These are phyloP conservation scores for Zapus hudsonius DNA, from an alignment of 2,113 vertebrate genomes.

Conservation along the genomic window DNA sequence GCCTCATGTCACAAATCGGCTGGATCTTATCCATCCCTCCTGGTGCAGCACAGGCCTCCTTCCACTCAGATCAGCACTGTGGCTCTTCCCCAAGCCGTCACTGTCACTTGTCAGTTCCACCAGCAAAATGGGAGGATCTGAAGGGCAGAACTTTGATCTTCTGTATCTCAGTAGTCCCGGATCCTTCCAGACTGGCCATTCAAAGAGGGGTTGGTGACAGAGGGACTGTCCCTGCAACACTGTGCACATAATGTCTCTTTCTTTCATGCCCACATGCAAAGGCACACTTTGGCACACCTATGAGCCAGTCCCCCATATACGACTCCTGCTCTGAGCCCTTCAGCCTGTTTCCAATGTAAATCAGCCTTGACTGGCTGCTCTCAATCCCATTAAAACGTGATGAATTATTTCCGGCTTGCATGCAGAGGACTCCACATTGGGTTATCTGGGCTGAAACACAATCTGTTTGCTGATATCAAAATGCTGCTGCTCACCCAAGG, in stretches of 20 bases:
- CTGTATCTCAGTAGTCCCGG: not conserved
- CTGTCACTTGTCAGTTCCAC: not conserved
- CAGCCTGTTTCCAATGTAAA: not conserved
- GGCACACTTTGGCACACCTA: not conserved
- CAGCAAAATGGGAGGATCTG: not conserved
- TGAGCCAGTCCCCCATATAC: not conserved
- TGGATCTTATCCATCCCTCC: not conserved
- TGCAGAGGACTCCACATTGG: constrained; percentile 56
- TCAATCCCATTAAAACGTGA: constrained; percentile 74
- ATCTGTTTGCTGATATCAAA: constrained; percentile 84
- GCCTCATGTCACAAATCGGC: not conserved
- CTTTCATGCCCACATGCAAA: not conserved
- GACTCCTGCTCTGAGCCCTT: not conserved
- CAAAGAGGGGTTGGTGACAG: not conserved
- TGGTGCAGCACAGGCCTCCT: not conserved
- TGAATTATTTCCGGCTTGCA: constrained; percentile 69
- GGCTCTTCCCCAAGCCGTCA: not conserved
- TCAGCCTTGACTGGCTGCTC: constrained; percentile 53
- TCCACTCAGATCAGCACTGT: not conserved
- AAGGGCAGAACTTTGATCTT: not conserved
- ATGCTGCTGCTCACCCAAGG: constrained; percentile 76
- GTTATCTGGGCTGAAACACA: constrained; percentile 73
- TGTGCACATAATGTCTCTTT: not conserved
- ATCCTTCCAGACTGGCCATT: not conserved
- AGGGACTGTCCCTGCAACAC: not conserved